Evolutionary conservation across 2,888 invertebrate genomes (phyloP).

Genomic region (Meiosimyza decipiens): DNA sequence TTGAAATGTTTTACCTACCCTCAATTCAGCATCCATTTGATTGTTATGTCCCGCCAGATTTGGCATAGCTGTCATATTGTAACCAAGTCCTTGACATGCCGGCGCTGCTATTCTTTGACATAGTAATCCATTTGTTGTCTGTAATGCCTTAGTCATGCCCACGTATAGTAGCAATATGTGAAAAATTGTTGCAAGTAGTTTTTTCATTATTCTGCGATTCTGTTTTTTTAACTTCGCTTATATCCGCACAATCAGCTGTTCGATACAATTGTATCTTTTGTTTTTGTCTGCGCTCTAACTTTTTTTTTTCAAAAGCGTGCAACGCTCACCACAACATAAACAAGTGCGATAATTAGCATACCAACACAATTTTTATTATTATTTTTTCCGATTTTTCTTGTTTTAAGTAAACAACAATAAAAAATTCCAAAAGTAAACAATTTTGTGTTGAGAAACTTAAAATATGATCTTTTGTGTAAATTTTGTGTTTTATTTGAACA

Average conservation of each 20-base stretch:
- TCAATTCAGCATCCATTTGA: constrained; percentile 83
- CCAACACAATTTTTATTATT: background rate
- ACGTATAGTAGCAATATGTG: background rate
- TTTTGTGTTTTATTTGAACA: constrained; percentile 28
- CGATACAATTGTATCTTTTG: too few species aligned
- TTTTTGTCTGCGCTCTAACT: background rate
- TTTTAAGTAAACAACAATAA: constrained; percentile 44
- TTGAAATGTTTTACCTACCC: constrained; percentile 70
- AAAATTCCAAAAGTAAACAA: constrained; percentile 23
- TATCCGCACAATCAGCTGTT: too few species aligned
- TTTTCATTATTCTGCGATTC: constrained; percentile 15
- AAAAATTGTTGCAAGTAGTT: background rate
- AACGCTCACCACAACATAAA: background rate
- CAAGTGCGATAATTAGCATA: background rate
- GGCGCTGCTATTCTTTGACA: constrained; percentile 85
- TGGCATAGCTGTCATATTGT: constrained; percentile 88
- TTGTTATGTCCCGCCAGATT: constrained; percentile 85
- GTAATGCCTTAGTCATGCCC: constrained; percentile 18
- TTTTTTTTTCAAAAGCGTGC: constrained; percentile 22
- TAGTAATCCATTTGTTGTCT: constrained; percentile 67
- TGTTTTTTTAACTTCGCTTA: constrained; percentile 2
- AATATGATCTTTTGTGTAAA: background rate
- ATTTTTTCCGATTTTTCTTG: constrained; percentile 28
- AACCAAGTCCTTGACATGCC: constrained; percentile 84
- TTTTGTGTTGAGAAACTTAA: constrained; percentile 25